A percentile compares a stretch with the other conserved stretches of the same genome.
Conservation (phyloP, 2,797 vertebrate genomes). For the Holocentrus rufus region DNA sequence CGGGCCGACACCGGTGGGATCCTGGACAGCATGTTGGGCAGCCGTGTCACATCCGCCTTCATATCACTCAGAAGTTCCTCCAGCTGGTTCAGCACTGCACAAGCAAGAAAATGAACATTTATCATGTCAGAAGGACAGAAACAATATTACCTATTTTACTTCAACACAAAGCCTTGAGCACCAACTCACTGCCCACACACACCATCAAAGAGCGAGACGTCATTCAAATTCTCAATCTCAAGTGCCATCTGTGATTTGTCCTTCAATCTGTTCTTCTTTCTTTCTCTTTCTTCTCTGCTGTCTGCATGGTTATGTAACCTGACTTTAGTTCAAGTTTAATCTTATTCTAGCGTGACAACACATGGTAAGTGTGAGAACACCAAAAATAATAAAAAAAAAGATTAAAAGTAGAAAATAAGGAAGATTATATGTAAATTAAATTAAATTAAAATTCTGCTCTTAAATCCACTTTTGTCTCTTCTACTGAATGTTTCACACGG, state of each 20-base stretch:
- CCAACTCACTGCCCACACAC: not conserved
- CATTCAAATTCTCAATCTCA: too few species aligned
- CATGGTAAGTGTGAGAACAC: too few species aligned
- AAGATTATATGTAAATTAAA: too few species aligned
- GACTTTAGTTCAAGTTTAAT: too few species aligned
- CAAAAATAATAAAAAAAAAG: too few species aligned
- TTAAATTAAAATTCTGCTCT: too few species aligned
- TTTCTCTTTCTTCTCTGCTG: not conserved
- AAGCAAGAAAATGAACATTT: slow-evolving; percentile 5
- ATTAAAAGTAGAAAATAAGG: too few species aligned
- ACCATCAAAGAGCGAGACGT: not conserved
- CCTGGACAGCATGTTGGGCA: slow-evolving; percentile 97
- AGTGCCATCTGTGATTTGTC: too few species aligned
- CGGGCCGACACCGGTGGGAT: slow-evolving; percentile 95
- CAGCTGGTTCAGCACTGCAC: slow-evolving; percentile 95
- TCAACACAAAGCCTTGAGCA: not conserved
- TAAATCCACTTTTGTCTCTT: not conserved
- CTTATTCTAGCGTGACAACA: too few species aligned
- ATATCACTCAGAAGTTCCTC: slow-evolving; percentile 98
- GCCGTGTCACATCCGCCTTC: slow-evolving; percentile 96
- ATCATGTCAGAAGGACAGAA: not conserved
- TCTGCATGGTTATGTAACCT: not conserved
- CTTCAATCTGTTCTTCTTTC: too few species aligned
- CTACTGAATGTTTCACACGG: not conserved
- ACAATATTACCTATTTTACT: not conserved